Percentiles rank a stretch among this genome's conserved stretches.
phyloP scores from a whole-genome alignment of 2,113 vertebrate genomes.

The Hoplias malabaricus region DNA sequence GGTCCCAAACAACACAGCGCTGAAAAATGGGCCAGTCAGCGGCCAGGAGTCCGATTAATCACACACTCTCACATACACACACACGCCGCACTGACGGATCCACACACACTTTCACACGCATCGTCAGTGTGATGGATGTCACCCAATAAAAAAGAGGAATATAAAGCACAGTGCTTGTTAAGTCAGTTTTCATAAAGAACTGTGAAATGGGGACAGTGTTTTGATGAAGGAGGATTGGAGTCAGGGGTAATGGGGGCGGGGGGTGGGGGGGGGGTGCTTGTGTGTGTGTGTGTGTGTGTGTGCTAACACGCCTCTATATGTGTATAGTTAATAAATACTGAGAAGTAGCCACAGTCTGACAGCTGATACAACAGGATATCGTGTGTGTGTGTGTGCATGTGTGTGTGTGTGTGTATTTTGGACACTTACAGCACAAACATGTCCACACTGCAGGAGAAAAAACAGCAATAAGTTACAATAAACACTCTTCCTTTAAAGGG shows the following conservation, averaged over 20 bases:
- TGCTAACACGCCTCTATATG: no score
- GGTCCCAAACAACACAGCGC: conserved; percentile 45
- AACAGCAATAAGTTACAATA: no score
- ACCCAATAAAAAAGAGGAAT: conserved; percentile 52
- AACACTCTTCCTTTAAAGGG: no score
- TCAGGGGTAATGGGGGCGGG: not conserved
- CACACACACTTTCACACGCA: conserved; percentile 16
- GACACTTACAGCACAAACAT: no score
- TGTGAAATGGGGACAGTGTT: conserved; percentile 17
- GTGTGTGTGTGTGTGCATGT: not conserved
- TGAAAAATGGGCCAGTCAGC: conserved; percentile 55
- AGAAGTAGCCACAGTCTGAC: no score
- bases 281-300: not conserved
- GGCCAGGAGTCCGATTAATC: conserved; percentile 51
- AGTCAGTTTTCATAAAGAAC: conserved; percentile 53
- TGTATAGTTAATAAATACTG: no score
- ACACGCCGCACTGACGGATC: not conserved
- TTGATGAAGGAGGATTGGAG: conserved; percentile 1
- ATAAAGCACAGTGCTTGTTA: conserved; percentile 49
- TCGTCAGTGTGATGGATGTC: conserved; percentile 34
- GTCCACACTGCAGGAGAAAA: no score
- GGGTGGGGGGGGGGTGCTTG: not conserved
- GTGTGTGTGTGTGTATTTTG: not conserved
- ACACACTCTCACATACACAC: conserved; percentile 23
- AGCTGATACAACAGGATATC: no score